Base-by-base conservation (phyloP, 2,113 vertebrate genomes). In the Otus sunia region DNA sequence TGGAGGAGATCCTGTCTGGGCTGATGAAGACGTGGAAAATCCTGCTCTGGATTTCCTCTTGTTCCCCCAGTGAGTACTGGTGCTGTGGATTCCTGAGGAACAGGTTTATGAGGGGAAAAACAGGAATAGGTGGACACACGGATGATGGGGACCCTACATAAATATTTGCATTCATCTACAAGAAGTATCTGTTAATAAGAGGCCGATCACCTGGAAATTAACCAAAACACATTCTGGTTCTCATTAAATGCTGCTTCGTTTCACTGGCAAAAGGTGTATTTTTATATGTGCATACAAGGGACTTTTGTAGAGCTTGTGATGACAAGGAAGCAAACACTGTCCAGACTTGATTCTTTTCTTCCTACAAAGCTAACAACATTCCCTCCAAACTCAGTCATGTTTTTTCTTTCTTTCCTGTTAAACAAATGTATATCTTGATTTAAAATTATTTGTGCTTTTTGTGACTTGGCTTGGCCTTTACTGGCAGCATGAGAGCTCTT, bases 261-360 rank as follows among this genome's bases (percentile, higher is more conserved):
- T 80, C 90, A 26, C 82, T 92, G 89, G 75, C 73, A 84, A 19
- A 23, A 84, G 94, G 94, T 94, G 56, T 34, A n/a, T 87, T 91
- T 94, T n/a, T 78, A 66, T 49, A 12, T 7, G 86, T 20, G 60
- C 56, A 18, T 37, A 92, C 79, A 95, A 78, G 86, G 60, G 56
- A 27, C 37, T 34, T 95, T 23, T 93, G 87, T 94, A 12, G 55
- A 88, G 71, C 86, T 79, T 30, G 60, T 13, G 92, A 82, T 94
- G 94, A 94, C 94, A 91, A 29, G 60, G 92, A 23, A 84, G 90
- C 95, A 92, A 94, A 93, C 92, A 41, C 76, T 94, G 92, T 96
- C 92, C 96, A 89, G 94, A 72, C 92, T 68, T 81, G 92, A 82
- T 76, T 91, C 86, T 52, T 68, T 64, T 52, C 94, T 89, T 86